Conservation (phyloP, 2,113 vertebrate genomes). For the Erythrocebus patas region DNA sequence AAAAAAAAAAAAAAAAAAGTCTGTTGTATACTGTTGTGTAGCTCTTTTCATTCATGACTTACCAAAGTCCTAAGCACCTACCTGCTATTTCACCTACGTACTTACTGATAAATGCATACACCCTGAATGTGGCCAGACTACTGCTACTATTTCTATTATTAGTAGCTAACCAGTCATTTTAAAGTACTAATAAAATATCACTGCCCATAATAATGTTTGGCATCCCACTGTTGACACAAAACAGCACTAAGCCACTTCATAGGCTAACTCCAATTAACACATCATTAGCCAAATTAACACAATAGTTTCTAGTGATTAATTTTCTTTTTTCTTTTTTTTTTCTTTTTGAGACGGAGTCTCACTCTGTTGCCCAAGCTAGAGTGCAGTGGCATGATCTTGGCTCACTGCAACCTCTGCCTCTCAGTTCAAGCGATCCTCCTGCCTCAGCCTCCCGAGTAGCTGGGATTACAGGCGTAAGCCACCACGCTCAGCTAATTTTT, state of each 20-base stretch:
- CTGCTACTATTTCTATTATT: not conserved
- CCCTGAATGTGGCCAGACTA: not conserved
- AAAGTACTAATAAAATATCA: not conserved
- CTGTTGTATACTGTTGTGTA: rapidly evolving
- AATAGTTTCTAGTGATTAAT: not conserved
- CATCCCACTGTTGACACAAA: not conserved
- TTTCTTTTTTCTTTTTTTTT: not conserved
- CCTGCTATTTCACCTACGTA: rapidly evolving
- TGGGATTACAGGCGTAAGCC: no score
- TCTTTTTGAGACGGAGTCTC: no score
- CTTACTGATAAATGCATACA: not conserved
- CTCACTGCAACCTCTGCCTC: no score
- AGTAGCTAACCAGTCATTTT: not conserved
- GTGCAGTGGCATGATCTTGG: no score
- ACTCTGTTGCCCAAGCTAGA: no score
- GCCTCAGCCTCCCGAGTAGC: no score
- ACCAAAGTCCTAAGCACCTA: no score
- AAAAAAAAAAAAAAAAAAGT: no score
- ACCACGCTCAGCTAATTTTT: no score
- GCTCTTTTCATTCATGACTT: not conserved
- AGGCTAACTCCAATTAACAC: not conserved
- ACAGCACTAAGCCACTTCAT: not conserved
- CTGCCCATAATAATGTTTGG: not conserved
- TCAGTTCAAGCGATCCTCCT: no score
- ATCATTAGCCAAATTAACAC: not conserved